These are phyloP conservation scores for Microtus oregoni DNA, from an alignment of 2,113 vertebrate species.

Conservation along the genomic window DNA sequence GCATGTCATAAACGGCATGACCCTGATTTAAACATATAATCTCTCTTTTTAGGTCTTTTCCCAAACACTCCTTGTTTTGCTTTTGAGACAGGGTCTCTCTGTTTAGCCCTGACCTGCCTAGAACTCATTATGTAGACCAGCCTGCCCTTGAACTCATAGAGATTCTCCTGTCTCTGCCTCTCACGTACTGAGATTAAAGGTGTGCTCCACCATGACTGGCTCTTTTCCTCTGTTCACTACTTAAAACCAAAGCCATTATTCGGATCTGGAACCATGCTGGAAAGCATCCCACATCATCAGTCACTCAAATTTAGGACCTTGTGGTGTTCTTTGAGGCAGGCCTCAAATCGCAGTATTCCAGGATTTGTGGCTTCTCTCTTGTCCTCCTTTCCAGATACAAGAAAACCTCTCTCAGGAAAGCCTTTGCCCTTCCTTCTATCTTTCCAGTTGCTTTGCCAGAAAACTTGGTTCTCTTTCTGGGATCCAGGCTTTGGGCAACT, in stretches of 20 bases:
- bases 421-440: neutral
- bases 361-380: neutral
- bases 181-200: neutral
- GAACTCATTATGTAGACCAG: neutral
- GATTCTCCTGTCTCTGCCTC: neutral
- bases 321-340: neutral
- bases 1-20: neutral
- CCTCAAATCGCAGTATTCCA: neutral
- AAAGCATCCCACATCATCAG: neutral
- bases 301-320: neutral
- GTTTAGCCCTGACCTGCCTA: neutral
- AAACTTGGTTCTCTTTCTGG: neutral
- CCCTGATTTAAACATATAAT: neutral
- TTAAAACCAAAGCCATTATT: neutral
- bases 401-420: neutral
- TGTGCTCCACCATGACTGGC: too few relatives aligned
- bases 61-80: neutral
- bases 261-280: neutral
- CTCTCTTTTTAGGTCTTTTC: neutral
- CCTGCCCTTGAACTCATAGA: neutral
- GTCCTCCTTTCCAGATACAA: neutral
- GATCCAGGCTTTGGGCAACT: neutral
- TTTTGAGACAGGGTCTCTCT: neutral
- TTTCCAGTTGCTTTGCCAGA: neutral
- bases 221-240: neutral